Conservation (phyloP, 2,113 vertebrate genomes). For the Haplotaxodon microlepis region DNA sequence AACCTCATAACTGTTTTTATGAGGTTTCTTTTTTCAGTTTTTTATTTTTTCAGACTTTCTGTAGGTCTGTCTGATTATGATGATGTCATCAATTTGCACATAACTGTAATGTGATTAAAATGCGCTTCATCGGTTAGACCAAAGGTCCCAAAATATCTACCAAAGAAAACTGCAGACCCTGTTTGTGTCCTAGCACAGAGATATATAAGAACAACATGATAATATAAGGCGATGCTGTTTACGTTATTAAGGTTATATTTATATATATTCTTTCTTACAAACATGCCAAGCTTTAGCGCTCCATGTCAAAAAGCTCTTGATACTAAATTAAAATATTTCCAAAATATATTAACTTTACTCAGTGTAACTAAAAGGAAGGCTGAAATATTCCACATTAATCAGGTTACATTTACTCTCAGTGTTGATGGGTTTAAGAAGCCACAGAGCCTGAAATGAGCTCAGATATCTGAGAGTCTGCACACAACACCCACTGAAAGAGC, state of each 20-base stretch:
- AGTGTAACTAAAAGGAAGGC: not conserved
- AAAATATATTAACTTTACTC: not conserved
- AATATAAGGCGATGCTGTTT: accelerated
- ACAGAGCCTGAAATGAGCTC: not conserved
- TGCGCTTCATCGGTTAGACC: accelerated
- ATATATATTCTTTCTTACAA: not conserved
- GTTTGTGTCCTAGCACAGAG: not conserved
- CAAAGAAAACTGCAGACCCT: not conserved
- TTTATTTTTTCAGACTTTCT: not conserved
- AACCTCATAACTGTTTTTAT: not conserved
- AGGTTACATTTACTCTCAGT: not conserved
- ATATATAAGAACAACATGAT: not conserved
- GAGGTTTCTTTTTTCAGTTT: not conserved
- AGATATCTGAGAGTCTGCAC: not conserved
- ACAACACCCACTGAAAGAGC: not conserved
- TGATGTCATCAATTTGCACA: not conserved
- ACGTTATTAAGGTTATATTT: not conserved
- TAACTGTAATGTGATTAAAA: not conserved
- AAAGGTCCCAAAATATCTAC: not conserved
- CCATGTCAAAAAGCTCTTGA: not conserved
- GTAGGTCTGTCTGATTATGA: not conserved
- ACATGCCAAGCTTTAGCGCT: not conserved
- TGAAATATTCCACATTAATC: not conserved
- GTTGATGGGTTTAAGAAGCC: not conserved
- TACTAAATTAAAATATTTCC: not conserved